phyloP scores from a whole-genome alignment of 2,113 vertebrate genomes.

The Penelope pileata region DNA sequence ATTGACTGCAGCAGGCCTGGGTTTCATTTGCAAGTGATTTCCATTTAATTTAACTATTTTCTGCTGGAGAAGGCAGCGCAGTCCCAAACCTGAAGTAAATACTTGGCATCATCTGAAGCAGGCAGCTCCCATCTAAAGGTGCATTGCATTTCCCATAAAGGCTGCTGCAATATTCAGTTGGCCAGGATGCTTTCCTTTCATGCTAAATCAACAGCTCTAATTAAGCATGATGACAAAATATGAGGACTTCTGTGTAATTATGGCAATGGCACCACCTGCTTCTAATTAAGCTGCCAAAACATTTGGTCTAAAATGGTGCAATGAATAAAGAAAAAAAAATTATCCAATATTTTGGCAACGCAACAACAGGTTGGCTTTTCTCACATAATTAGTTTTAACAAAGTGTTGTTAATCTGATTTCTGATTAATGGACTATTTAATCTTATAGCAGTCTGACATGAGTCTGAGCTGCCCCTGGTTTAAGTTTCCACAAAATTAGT shows the following conservation, averaged over 20 bases:
- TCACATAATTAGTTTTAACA: constrained; percentile 53
- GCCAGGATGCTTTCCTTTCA: constrained; percentile 38
- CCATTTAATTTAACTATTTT: not conserved
- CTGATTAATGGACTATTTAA: constrained; percentile 55
- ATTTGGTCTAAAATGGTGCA: constrained; percentile 65
- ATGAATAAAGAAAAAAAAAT: constrained; percentile 4
- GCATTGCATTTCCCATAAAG: not conserved
- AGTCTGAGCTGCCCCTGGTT: constrained; percentile 4
- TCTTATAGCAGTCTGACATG: not conserved
- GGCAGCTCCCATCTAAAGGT: constrained; percentile 18
- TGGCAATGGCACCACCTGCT: constrained; percentile 57
- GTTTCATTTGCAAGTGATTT: not conserved
- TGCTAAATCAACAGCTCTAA: constrained; percentile 50
- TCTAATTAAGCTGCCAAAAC: constrained; percentile 76
- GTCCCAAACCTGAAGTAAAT: constrained; percentile 1
- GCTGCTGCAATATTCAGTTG: constrained; percentile 11
- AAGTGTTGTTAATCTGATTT: constrained; percentile 54
- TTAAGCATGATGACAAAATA: constrained; percentile 69
- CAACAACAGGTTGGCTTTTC: constrained; percentile 34
- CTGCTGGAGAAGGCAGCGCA: not conserved
- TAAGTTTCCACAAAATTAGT: not conserved
- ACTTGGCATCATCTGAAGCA: not conserved
- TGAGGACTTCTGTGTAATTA: constrained; percentile 66
- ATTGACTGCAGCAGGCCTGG: not conserved
- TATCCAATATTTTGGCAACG: constrained; percentile 24